Percentiles rank a stretch among this genome's conserved stretches.
phyloP scores from a whole-genome alignment of 2,113 vertebrate species.

The Cromileptes altivelis region DNA sequence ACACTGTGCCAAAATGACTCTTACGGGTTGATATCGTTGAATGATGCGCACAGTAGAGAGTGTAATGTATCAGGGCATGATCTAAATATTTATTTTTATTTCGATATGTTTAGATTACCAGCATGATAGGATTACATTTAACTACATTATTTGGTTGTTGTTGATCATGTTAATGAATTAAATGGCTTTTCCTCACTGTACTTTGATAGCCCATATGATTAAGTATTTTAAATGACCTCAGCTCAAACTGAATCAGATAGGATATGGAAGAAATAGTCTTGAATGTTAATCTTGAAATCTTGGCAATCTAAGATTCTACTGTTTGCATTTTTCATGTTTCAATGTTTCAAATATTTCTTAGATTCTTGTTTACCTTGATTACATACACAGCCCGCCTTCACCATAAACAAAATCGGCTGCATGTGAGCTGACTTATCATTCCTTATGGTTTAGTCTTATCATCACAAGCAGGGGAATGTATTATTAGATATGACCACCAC shows the following conservation, averaged over 20 bases:
- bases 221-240: neutral
- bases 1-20: neutral
- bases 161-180: neutral
- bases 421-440: slow-evolving; percentile 1
- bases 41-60: neutral
- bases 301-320: neutral
- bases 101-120: neutral
- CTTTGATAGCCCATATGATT: neutral
- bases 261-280: neutral
- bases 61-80: neutral
- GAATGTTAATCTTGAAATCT: neutral
- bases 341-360: neutral
- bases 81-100: neutral
- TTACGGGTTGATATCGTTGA: neutral
- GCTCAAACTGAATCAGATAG: neutral
- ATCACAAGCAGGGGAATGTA: slow-evolving; percentile 13
- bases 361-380: neutral
- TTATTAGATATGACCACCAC: slow-evolving; percentile 34
- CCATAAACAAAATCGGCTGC: neutral
- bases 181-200: too few relatives aligned
- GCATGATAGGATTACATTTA: neutral
- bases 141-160: neutral
- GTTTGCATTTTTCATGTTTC: neutral
- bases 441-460: slow-evolving; percentile 11
- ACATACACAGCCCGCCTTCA: neutral